Base-by-base conservation (phyloP, 2,113 vertebrate species). In the Vidua chalybeata region DNA sequence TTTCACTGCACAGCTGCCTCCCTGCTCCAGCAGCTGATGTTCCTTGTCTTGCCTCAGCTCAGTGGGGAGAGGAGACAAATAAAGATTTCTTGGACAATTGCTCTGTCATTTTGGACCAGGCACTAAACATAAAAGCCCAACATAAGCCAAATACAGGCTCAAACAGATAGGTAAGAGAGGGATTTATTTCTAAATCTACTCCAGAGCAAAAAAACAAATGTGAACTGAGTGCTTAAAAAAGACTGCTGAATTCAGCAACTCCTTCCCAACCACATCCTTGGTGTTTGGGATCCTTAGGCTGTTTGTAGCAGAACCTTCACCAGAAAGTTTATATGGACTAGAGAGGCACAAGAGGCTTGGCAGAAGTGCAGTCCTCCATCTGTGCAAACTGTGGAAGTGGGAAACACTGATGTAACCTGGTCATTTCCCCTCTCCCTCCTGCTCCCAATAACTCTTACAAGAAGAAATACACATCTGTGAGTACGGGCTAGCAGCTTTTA, bases 401-500 rank as follows among this genome's bases (percentile, higher is more conserved):
- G 6, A 20, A 94, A 15, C 39, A 35, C 6, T 26, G 39, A 55
- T 23, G 4, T 9, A 51, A 81, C 31, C 33, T 56, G 59, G 23
- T 27, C 28, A 52, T 78, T 94, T 82, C 15, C 20, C 28, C 62
- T 87, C 41, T 63, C 64, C 48, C 27, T 59, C 52, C 39, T 90
- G 52, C 23, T 85, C 41, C 27, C 33, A 63, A 10, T 67, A 19
- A 37, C 27, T 81, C 74, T 27, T 16, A 43, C 35, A 54, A 48
- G 58, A 94, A 33, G 15, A 89, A 75, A 75, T 26, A 46, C 14
- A 66, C 30, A 26, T 80, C 23, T 79, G 8, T 58, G 77, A 87
- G 24, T 31, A 72, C 24, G 22, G 22, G 27, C 7, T 31, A 66
- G n/a, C 81, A 75, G 52, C 6, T 93, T 73, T 95, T 98, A 97